Percentiles rank a stretch among this genome's conserved stretches.
Evolutionary conservation across 2,797 vertebrate genomes (phyloP).

Genomic region (Tachyglossus aculeatus): DNA sequence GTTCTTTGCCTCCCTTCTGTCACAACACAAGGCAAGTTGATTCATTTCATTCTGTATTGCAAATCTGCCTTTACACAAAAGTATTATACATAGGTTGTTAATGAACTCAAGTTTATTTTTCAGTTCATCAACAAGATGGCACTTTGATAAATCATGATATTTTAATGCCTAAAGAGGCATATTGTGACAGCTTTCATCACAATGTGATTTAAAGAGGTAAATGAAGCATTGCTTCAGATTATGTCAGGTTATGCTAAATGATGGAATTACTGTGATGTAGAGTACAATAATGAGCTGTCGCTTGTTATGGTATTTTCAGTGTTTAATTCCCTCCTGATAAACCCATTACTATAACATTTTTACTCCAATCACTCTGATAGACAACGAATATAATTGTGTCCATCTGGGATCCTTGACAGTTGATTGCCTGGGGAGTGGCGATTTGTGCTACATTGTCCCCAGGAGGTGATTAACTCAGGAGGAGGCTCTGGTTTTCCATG

Average conservation of each 20-base stretch:
- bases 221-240: conserved; percentile 26
- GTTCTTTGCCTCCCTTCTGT: conserved; percentile 14
- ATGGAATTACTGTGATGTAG: not conserved
- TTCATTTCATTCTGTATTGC: conserved; percentile 17
- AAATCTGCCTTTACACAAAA: conserved; percentile 26
- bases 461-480: too few species aligned
- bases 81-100: conserved; percentile 22
- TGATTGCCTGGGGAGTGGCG: too few species aligned
- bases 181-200: conserved; percentile 23
- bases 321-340: not conserved
- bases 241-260: not conserved
- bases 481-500: too few species aligned
- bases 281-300: not conserved
- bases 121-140: conserved; percentile 32
- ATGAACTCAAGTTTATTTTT: conserved; percentile 29
- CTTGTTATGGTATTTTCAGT: not conserved
- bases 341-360: conserved; percentile 13
- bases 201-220: conserved; percentile 28
- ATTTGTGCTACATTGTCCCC: too few species aligned
- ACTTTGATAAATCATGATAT: conserved; percentile 21
- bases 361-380: not conserved
- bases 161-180: not conserved
- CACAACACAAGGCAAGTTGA: conserved; percentile 11
- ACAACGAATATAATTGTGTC: conserved; percentile 1
- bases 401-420: too few species aligned